Base-by-base conservation (phyloP, 1,140 invertebrate species). In the Atopsyche davidsoni region DNA sequence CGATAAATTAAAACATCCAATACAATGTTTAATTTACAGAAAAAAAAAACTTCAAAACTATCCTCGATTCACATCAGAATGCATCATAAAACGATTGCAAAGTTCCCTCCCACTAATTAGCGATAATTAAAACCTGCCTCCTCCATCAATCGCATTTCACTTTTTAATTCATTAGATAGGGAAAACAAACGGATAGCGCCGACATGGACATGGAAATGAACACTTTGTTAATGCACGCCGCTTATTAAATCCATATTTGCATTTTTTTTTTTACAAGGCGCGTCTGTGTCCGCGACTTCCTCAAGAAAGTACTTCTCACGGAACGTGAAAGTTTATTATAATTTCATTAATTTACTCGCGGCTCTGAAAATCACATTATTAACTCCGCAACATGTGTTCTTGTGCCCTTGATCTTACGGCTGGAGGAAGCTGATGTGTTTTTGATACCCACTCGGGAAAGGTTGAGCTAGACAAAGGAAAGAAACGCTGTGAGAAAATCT, bases 291-390 rank as follows among this genome's bases (percentile, higher is more conserved):
- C 6, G 24, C n/a, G 24, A 28, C 21, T 22, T 45, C 52, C 46
- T 43, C 24, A 51, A 22, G 55, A 58, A 58, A 58, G 55, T 58
- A 58, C 42, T 58, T 58, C 55, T 51, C 55, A 58, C 55, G 51
- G 48, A 51, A 51, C 53, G 55, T 58, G 55, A 58, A 58, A 58
- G 55, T 58, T 53, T 45, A 41, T 13, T 42, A 31, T 35, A 34
- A 34, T 50, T 46, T 52, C 35, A 41, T 45, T 46, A 46, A 35
- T 34, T 13, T 34, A 13, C n/a, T 34, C n/a, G 16, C 19, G 36
- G 14, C 36, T 18, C 19, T 39, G 36, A 39, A n/a, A n/a, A n/a
- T n/a, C n/a, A n/a, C n/a, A n/a, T n/a, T n/a, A n/a, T n/a, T n/a
- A n/a, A n/a, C n/a, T n/a, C n/a, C n/a, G n/a, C n/a, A n/a, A n/a